A percentile compares a stretch with the other conserved stretches of the same genome.
Evolutionary conservation across 2,113 vertebrate species (phyloP).

Genomic region (Redunca redunca): DNA sequence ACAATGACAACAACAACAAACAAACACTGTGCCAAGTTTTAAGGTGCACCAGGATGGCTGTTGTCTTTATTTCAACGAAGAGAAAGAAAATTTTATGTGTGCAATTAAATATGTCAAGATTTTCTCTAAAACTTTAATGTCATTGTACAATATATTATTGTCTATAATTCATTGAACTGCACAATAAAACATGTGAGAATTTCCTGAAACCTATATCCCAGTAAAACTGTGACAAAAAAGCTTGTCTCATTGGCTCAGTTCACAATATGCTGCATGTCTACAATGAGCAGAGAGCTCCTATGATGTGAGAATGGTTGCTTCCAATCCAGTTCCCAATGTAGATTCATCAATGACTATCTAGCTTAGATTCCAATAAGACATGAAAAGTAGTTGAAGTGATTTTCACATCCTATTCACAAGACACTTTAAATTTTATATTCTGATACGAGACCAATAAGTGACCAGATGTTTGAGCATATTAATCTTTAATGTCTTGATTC

Average conservation of each 20-base stretch:
- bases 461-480: neutral
- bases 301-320: neutral
- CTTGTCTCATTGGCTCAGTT: neutral
- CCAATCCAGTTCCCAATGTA: neutral
- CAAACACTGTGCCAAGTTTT: neutral
- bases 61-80: neutral
- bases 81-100: neutral
- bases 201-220: neutral
- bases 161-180: neutral
- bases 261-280: neutral
- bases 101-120: neutral
- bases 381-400: neutral
- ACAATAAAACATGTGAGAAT: neutral
- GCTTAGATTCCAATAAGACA: neutral
- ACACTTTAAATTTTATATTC: neutral
- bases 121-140: neutral
- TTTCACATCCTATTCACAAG: neutral
- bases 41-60: neutral
- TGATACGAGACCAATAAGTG: accelerated
- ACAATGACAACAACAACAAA: neutral
- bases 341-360: neutral
- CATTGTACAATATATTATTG: neutral
- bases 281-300: neutral
- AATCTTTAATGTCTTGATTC: neutral
- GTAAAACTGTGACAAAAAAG: neutral